Percentiles rank a stretch among this genome's conserved stretches.
Evolutionary conservation across 2,797 vertebrate species (phyloP).

Genomic region (Distichodus sexfasciatus): DNA sequence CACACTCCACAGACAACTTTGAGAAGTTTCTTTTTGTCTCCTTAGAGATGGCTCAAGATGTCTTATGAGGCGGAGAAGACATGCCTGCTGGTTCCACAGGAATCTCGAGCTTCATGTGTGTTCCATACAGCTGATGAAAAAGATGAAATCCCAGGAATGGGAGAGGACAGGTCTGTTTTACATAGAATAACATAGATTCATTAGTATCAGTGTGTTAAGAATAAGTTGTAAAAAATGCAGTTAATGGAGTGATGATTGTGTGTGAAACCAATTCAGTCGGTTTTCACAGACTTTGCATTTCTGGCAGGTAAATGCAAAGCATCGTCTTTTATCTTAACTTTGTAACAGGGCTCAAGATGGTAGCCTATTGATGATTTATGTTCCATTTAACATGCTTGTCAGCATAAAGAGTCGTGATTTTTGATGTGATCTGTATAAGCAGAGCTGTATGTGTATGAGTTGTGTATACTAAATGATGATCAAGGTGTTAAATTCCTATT

Average conservation of each 20-base stretch:
- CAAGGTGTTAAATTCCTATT: too few species aligned
- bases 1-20: not conserved
- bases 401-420: too few species aligned
- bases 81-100: slow-evolving; percentile 62
- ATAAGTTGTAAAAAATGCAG: not conserved
- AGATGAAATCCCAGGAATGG: slow-evolving; percentile 67
- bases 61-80: slow-evolving; percentile 69
- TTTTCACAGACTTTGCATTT: not conserved
- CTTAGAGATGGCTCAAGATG: slow-evolving; percentile 76
- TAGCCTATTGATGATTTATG: too few species aligned
- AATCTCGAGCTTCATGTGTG: slow-evolving; percentile 67
- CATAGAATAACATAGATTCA: not conserved
- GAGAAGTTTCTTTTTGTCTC: not conserved
- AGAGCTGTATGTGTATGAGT: too few species aligned
- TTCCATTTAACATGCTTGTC: too few species aligned
- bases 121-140: slow-evolving; percentile 71
- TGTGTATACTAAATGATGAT: too few species aligned
- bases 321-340: too few species aligned
- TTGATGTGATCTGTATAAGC: too few species aligned
- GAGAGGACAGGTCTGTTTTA: slow-evolving; percentile 71
- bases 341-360: too few species aligned
- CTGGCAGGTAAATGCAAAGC: not conserved
- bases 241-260: not conserved
- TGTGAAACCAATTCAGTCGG: not conserved
- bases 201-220: not conserved